phyloP scores from a whole-genome alignment of 2,113 vertebrate species.

The Raja brachyura region DNA sequence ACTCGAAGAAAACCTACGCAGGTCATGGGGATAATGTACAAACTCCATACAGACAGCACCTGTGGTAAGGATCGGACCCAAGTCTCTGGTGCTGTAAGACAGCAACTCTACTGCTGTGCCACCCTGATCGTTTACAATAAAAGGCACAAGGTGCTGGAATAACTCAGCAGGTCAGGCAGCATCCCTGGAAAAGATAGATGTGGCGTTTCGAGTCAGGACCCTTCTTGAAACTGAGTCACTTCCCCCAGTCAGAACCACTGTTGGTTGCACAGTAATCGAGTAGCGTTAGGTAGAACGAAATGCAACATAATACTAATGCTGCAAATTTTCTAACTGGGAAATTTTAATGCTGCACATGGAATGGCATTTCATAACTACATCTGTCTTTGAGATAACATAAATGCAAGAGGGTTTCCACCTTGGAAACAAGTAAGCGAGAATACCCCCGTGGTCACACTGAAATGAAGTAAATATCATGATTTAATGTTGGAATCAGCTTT shows the following conservation, averaged over 20 bases:
- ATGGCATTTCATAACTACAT: background rate
- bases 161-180: no score
- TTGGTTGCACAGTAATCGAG: background rate
- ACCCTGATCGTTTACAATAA: no score
- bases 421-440: background rate
- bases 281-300: background rate
- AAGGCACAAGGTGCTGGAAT: no score
- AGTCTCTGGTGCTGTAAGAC: no score
- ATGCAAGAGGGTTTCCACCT: background rate
- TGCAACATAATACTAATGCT: background rate
- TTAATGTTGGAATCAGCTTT: conserved; percentile 26
- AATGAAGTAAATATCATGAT: conserved; percentile 7
- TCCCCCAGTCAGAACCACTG: background rate
- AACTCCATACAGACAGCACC: no score
- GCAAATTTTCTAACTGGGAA: background rate
- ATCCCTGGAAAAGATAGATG: no score
- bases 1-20: no score
- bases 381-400: background rate
- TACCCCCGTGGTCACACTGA: background rate
- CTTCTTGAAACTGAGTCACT: background rate
- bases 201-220: no score
- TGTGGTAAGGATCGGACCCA: no score
- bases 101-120: no score
- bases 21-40: no score
- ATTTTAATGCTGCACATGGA: background rate